Evolutionary conservation across 2,888 invertebrate genomes (phyloP).

Genomic region (Erebia palarica): DNA sequence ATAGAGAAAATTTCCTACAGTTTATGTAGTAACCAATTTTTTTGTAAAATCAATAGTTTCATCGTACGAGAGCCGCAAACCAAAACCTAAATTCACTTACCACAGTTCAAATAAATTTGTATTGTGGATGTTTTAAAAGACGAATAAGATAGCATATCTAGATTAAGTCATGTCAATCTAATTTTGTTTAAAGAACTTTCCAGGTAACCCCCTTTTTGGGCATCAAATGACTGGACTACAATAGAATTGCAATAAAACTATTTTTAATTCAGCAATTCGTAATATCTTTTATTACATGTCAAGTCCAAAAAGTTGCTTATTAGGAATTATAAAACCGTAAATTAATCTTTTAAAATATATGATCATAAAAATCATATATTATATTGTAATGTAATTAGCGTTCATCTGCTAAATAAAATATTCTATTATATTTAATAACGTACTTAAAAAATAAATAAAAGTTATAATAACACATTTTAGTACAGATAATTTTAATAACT

Average conservation of each 20-base stretch:
- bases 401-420: constrained; percentile 35
- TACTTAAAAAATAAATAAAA: constrained; percentile 38
- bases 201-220: no score
- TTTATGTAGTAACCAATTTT: no score
- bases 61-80: no score
- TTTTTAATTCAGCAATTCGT: constrained; percentile 17
- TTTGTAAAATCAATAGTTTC: no score
- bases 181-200: no score
- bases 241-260: constrained; percentile 21
- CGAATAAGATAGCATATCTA: no score
- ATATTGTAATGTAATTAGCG: constrained; percentile 34
- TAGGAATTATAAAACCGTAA: constrained; percentile 25
- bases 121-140: no score
- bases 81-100: no score
- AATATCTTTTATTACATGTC: constrained; percentile 20
- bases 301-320: constrained; percentile 12
- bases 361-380: constrained; percentile 36
- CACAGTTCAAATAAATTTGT: no score
- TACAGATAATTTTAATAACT: constrained; percentile 30
- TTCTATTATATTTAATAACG: constrained; percentile 36
- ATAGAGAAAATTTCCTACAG: no score
- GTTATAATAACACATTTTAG: constrained; percentile 35
- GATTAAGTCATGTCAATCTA: no score
- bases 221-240: no score
- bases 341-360: constrained; percentile 25